phyloP scores from a whole-genome alignment of 2,888 invertebrate genomes.

The Apamea epomidion region DNA sequence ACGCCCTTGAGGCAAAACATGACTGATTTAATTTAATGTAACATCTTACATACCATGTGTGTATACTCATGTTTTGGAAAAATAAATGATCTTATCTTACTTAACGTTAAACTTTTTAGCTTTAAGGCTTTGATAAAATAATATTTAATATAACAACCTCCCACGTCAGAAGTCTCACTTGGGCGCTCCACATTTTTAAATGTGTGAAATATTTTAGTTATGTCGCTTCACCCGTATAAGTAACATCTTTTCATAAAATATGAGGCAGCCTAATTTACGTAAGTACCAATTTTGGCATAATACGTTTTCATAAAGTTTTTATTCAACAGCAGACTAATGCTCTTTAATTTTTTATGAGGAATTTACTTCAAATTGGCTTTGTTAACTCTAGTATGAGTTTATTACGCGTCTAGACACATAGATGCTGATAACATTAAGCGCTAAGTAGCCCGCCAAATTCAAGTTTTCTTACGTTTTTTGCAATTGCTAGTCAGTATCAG shows the following conservation, averaged over 20 bases:
- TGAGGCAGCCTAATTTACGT: constrained; percentile 40
- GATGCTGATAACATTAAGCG: neutral
- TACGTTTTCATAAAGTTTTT: constrained; percentile 45
- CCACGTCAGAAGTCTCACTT: constrained; percentile 8
- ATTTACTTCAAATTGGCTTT: constrained; percentile 32
- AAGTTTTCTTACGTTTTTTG: too few species aligned
- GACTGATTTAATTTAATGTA: too few species aligned
- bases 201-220: constrained; percentile 18
- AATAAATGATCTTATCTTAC: neutral
- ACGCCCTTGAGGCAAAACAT: too few species aligned
- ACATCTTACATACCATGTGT: too few species aligned
- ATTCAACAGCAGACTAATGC: constrained; percentile 11
- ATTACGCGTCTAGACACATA: constrained; percentile 2
- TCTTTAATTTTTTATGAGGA: constrained; percentile 20
- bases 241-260: constrained; percentile 43
- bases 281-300: constrained; percentile 46
- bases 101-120: neutral
- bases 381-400: constrained; percentile 1
- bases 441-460: too few species aligned
- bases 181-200: constrained; percentile 13
- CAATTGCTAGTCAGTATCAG: too few species aligned
- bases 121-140: neutral
- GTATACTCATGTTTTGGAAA: too few species aligned
- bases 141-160: constrained; percentile 7
- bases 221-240: constrained; percentile 28